A percentile compares a stretch with the other conserved stretches of the same genome.
phyloP scores from a whole-genome alignment of 2,797 vertebrate species.

The Gambelia wislizenii region DNA sequence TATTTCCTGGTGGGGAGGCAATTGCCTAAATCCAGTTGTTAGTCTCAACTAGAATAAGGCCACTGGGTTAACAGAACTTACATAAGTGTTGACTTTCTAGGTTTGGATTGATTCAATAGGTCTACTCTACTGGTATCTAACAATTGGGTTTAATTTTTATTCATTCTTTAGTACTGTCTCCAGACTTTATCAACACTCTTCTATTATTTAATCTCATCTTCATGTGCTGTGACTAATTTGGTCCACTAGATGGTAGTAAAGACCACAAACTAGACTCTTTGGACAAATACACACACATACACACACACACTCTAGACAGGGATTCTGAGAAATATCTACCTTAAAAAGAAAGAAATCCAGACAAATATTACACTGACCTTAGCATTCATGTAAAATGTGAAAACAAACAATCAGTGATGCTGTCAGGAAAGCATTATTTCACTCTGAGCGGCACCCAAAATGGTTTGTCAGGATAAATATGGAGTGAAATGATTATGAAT shows the following conservation, averaged over 20 bases:
- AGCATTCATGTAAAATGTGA: neutral
- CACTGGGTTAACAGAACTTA: too few relatives aligned
- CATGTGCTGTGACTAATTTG: conserved; percentile 58
- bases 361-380: conserved; percentile 49
- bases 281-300: neutral
- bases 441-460: conserved; percentile 60
- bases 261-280: conserved; percentile 68
- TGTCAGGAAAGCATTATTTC: conserved; percentile 51
- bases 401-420: conserved; percentile 26
- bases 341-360: conserved; percentile 35
- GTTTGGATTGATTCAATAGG: too few relatives aligned
- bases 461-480: conserved; percentile 80
- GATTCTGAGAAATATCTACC: neutral
- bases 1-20: too few relatives aligned
- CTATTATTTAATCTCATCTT: rapidly evolving
- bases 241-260: conserved; percentile 84
- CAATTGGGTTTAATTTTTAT: neutral
- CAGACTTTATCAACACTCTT: neutral
- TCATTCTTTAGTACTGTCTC: neutral
- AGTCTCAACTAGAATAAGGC: too few relatives aligned
- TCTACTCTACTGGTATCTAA: too few relatives aligned
- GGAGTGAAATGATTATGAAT: conserved; percentile 79
- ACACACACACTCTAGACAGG: neutral
- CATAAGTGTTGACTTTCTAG: too few relatives aligned
- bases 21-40: too few relatives aligned